Evolutionary conservation across 1,140 invertebrate genomes (phyloP).

Genomic region (Thaumatotibia leucotreta): DNA sequence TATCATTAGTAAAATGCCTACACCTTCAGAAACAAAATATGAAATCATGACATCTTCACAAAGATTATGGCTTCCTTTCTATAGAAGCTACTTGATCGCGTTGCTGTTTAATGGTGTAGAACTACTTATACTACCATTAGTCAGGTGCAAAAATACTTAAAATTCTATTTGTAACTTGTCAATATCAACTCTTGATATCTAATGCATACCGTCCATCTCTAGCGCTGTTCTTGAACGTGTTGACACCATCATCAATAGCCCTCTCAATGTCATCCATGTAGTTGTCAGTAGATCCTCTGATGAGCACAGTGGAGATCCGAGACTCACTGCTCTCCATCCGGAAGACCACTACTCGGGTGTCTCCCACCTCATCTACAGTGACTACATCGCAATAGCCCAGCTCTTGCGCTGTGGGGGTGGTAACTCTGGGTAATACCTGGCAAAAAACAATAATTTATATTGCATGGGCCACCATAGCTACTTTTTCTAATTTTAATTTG

Average conservation of each 20-base stretch:
- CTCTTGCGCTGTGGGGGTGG: slow-evolving; percentile 92
- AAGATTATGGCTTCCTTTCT: too few relatives aligned
- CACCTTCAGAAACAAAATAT: too few relatives aligned
- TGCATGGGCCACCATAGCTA: neutral
- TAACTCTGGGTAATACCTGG: slow-evolving; percentile 79
- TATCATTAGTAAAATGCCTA: too few relatives aligned
- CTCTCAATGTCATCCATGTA: slow-evolving; percentile 99
- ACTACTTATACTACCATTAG: too few relatives aligned
- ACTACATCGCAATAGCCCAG: slow-evolving; percentile 95
- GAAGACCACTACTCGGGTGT: slow-evolving; percentile 96
- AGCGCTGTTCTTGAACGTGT: slow-evolving; percentile 95
- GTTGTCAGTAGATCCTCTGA: slow-evolving; percentile 98
- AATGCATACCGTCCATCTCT: slow-evolving; percentile 75
- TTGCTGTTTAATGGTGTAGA: too few relatives aligned
- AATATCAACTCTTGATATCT: too few relatives aligned
- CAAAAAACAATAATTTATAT: slow-evolving; percentile 14
- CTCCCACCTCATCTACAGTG: slow-evolving; percentile 96
- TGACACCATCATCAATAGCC: slow-evolving; percentile 98
- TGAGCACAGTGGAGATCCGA: slow-evolving; percentile 93
- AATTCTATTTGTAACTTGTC: too few relatives aligned
- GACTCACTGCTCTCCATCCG: slow-evolving; percentile 88
- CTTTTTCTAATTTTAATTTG: neutral
- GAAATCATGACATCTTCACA: too few relatives aligned
- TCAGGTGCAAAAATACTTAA: too few relatives aligned
- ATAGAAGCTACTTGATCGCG: too few relatives aligned